Base-by-base conservation (phyloP, 1,140 invertebrate genomes). In the Aphaenogaster floridana region DNA sequence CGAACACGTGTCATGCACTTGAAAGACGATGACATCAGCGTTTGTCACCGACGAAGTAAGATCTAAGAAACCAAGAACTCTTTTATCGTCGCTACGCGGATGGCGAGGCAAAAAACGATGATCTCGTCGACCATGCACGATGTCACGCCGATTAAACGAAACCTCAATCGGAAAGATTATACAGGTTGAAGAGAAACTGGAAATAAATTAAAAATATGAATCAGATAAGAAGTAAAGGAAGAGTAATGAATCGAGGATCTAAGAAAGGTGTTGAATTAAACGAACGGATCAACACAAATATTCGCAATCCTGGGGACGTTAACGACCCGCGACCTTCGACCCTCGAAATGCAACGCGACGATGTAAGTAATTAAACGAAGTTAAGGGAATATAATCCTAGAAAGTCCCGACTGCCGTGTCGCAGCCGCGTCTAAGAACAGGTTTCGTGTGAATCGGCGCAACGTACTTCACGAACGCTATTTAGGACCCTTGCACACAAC, bases 1-100 rank as follows among this genome's bases (percentile, higher is more conserved):
- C n/a, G n/a, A 69, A 69, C 85, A 77, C 52, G 86, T 83, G 79
- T 77, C 64, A 39, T 17, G 42, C 69, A 85, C 64, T 84, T 84
- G 74, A 89, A 91, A 91, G 71, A 64, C 87, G 91, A 92, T 92
- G 92, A 93, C 91, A 91, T 92, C 91, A 93, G 78, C 76, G 76
- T 92, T 91, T 87, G 85, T 87, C 85, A 89, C 78, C 69, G 77
- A 64, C 74, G 11, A 50, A 48, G 64, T 69, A 68, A 39, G 59
- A 71, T 71, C 48, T 66, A 28, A 59, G 52, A 83, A 83, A 83
- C 13, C 15, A 59, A 83, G 28, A 83, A 17, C 36, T 39, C 69
- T 74, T 81, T 84, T 63, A 74, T 63, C n/a, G 17, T 4, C 34
- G 36, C 50, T 48, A 34, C 7, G 5, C 42, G 21, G 48, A 48